Conservation (phyloP, 1,140 invertebrate species). For the Brachystomella parvula region DNA sequence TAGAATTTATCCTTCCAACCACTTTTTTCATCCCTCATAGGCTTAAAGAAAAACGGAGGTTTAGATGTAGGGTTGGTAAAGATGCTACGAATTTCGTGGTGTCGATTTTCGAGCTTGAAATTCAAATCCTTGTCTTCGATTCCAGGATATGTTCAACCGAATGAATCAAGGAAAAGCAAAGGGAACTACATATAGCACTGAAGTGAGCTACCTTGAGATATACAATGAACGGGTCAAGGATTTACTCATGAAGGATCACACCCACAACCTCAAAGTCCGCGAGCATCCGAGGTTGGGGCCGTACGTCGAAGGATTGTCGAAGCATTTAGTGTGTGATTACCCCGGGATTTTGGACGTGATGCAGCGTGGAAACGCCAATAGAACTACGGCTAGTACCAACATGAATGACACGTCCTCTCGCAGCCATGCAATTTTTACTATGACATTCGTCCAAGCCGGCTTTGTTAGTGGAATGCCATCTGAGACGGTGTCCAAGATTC, state of each 20-base stretch:
- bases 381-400: conserved; percentile 72
- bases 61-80: too few relatives aligned
- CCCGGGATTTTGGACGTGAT: conserved; percentile 71
- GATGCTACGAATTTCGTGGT: too few relatives aligned
- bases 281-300: conserved; percentile 87
- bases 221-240: conserved; percentile 88
- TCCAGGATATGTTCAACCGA: conserved; percentile 40
- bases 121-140: too few relatives aligned
- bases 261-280: conserved; percentile 67
- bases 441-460: conserved; percentile 78
- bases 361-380: conserved; percentile 64
- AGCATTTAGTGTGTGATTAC: conserved; percentile 69
- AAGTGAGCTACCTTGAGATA: conserved; percentile 82
- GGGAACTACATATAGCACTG: conserved; percentile 70
- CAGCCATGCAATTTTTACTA: conserved; percentile 91
- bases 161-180: conserved; percentile 65
- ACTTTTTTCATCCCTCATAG: too few relatives aligned
- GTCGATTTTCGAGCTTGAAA: too few relatives aligned
- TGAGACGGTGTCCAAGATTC: conserved; percentile 79
- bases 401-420: conserved; percentile 82
- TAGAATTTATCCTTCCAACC: too few relatives aligned
- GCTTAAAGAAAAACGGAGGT: too few relatives aligned
- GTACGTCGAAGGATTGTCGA: conserved; percentile 84
- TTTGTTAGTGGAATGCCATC: conserved; percentile 71
- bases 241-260: conserved; percentile 54